Conservation (phyloP, 2,113 vertebrate species). For the Morone saxatilis region DNA sequence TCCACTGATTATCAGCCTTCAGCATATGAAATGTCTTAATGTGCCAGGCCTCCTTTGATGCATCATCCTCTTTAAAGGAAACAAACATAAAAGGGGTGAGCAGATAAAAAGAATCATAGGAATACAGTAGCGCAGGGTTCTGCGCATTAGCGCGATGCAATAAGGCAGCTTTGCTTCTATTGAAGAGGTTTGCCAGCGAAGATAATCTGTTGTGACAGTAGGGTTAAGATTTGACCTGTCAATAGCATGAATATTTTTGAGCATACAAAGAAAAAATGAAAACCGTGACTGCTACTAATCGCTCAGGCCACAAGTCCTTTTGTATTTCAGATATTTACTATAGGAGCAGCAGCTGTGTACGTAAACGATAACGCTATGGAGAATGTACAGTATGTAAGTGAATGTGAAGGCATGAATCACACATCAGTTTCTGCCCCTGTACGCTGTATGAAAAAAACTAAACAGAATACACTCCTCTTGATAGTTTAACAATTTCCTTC, state of each 20-base stretch:
- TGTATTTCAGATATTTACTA: not conserved
- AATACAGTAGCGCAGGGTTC: constrained; percentile 52
- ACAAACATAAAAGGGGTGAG: constrained; percentile 55
- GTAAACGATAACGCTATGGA: not conserved
- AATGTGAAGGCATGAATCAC: not conserved
- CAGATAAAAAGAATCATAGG: constrained; percentile 38
- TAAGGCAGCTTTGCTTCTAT: constrained; percentile 56
- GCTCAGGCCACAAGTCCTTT: constrained; percentile 20
- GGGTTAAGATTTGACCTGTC: constrained; percentile 60
- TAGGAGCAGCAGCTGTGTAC: not conserved
- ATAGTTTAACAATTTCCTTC: not conserved
- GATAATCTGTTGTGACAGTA: constrained; percentile 73
- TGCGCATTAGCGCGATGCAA: constrained; percentile 25
- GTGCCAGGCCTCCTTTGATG: constrained; percentile 58
- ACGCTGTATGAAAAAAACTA: not conserved
- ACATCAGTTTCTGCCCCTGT: not conserved
- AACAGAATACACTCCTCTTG: not conserved
- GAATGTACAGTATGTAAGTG: not conserved
- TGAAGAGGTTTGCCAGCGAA: constrained; percentile 55
- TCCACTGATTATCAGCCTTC: constrained; percentile 50
- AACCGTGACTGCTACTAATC: constrained; percentile 65
- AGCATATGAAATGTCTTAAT: constrained; percentile 63
- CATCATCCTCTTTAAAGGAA: constrained; percentile 56
- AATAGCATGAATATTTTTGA: constrained; percentile 55
- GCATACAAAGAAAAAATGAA: constrained; percentile 49